A percentile compares a stretch with the other conserved stretches of the same genome.
phyloP scores from a whole-genome alignment of 2,797 vertebrate genomes.

The Chelmon rostratus region DNA sequence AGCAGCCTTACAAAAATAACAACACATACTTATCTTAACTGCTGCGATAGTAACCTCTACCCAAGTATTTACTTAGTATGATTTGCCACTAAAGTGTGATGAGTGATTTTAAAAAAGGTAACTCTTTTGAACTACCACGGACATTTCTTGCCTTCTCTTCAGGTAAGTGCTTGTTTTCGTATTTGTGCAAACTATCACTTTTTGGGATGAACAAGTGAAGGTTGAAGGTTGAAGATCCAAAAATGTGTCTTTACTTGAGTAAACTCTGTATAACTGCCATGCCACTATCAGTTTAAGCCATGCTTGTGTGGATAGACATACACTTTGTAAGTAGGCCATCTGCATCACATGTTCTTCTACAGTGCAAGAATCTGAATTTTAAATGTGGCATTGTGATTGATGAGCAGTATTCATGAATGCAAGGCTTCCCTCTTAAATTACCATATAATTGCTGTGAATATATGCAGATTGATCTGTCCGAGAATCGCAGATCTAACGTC shows the following conservation, averaged over 20 bases:
- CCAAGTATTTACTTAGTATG: no score
- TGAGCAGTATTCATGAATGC: constrained; percentile 73
- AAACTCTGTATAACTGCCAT: neutral
- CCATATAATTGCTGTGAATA: constrained; percentile 72
- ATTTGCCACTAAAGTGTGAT: neutral
- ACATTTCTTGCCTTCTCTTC: neutral
- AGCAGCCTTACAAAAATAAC: no score
- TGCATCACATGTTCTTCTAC: constrained; percentile 43
- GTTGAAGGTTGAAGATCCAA: neutral
- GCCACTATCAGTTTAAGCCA: neutral
- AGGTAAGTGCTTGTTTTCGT: neutral
- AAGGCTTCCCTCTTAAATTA: constrained; percentile 67
- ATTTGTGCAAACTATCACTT: no score
- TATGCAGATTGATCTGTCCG: constrained; percentile 75
- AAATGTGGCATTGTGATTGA: constrained; percentile 75
- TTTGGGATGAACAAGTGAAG: neutral
- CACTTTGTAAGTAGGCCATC: constrained; percentile 46
- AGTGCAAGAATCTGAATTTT: constrained; percentile 65
- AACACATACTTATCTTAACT: neutral
- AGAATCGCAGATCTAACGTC: constrained; percentile 53
- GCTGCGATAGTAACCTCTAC: neutral
- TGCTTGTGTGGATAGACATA: constrained; percentile 14
- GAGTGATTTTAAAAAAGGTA: neutral
- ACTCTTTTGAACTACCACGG: neutral
- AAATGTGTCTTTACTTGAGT: neutral